These are phyloP conservation scores for Liparis tanakae DNA, from an alignment of 2,797 vertebrate species.

Conservation along the genomic window DNA sequence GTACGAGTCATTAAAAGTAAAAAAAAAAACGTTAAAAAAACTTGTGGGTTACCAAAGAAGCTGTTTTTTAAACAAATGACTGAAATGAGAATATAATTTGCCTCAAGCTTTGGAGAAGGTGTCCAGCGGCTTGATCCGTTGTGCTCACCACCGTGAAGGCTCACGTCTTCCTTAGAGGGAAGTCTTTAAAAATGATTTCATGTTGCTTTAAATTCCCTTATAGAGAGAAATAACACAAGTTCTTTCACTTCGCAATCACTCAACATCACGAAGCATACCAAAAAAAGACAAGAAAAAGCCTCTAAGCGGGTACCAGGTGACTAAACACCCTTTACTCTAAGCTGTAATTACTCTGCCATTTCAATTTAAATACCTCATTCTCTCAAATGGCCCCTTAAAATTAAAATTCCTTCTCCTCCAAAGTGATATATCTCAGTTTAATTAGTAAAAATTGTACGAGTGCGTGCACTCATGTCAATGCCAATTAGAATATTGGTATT, in stretches of 20 bases:
- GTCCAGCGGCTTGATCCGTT: neutral
- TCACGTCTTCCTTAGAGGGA: neutral
- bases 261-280: neutral
- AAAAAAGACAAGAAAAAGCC: neutral
- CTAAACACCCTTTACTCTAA: slow-evolving; percentile 37
- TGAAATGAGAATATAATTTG: neutral
- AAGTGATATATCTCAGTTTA: slow-evolving; percentile 2
- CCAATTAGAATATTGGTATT: neutral
- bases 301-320: slow-evolving; percentile 30
- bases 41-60: too few species aligned
- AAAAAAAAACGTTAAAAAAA: too few species aligned
- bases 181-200: neutral
- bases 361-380: slow-evolving; percentile 46
- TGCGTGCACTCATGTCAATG: neutral
- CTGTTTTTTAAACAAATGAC: too few species aligned
- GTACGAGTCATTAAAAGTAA: neutral
- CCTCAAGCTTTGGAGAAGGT: neutral
- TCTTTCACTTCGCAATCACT: slow-evolving; percentile 13
- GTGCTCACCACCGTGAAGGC: neutral
- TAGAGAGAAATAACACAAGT: neutral
- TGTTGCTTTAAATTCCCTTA: neutral
- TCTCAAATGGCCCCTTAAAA: slow-evolving; percentile 34
- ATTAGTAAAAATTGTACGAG: neutral
- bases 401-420: slow-evolving; percentile 52
- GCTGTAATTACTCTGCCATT: slow-evolving; percentile 61